These are phyloP conservation scores for Galeopsomyia nigrocyanea DNA, from an alignment of 2,888 invertebrate genomes.

Conservation along the genomic window DNA sequence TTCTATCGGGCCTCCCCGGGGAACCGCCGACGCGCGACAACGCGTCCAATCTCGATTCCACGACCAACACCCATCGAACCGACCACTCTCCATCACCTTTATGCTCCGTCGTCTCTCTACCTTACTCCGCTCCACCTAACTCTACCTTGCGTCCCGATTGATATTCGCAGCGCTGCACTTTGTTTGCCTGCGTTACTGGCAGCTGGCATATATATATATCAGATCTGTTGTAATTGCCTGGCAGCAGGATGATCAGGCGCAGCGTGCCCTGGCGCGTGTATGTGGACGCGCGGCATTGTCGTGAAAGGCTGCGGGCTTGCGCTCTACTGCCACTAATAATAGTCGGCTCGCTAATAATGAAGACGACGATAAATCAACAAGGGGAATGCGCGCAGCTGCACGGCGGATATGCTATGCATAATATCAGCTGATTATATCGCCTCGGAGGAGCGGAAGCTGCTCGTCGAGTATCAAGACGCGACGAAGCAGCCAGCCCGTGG, in stretches of 20 bases:
- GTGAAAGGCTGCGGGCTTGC: too few relatives aligned
- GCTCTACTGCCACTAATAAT: too few relatives aligned
- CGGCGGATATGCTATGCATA: constrained; percentile 68
- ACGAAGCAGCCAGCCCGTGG: not conserved
- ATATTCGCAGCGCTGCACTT: too few relatives aligned
- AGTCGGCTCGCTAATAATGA: constrained; percentile 63
- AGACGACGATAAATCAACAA: constrained; percentile 69
- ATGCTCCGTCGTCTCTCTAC: constrained; percentile 56
- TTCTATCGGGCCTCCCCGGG: constrained; percentile 32
- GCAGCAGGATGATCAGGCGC: constrained; percentile 53
- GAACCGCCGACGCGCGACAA: constrained; percentile 12
- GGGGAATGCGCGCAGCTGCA: constrained; percentile 68
- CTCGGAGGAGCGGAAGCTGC: not conserved
- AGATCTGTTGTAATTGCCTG: constrained; percentile 39
- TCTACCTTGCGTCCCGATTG: too few relatives aligned
- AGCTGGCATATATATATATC: too few relatives aligned
- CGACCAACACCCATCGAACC: constrained; percentile 35
- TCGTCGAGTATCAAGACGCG: not conserved
- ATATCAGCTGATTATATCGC: constrained; percentile 67
- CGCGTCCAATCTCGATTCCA: constrained; percentile 50
- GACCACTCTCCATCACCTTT: constrained; percentile 59
- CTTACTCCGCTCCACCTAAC: too few relatives aligned
- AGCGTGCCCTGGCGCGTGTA: constrained; percentile 27
- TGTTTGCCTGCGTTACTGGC: too few relatives aligned
- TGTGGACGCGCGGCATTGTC: constrained; percentile 8